Conservation (phyloP, 2,888 invertebrate genomes). For the Spilarctia lutea region DNA sequence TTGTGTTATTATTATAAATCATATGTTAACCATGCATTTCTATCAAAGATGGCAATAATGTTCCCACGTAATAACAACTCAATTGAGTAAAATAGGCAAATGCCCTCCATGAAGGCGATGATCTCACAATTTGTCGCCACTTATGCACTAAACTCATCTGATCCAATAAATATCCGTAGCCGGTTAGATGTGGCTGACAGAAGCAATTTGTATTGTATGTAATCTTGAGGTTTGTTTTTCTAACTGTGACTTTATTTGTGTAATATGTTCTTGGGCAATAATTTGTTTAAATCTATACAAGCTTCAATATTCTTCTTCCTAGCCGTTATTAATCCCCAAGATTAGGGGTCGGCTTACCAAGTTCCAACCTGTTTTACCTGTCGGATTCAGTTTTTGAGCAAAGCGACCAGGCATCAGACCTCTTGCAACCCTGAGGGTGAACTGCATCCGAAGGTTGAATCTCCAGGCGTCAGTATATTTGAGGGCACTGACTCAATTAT, state of each 20-base stretch:
- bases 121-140: constrained; percentile 46
- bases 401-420: too few relatives aligned
- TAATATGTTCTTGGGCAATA: neutral
- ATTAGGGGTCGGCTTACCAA: too few relatives aligned
- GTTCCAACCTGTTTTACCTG: too few relatives aligned
- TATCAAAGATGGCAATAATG: constrained; percentile 7
- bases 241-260: neutral
- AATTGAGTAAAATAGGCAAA: constrained; percentile 29
- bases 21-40: neutral
- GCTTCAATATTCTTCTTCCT: too few relatives aligned
- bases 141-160: constrained; percentile 40
- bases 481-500: too few relatives aligned
- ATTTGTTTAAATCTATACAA: neutral
- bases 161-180: constrained; percentile 34
- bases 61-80: constrained; percentile 39
- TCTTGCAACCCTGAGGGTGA: too few relatives aligned
- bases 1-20: neutral
- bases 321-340: too few relatives aligned
- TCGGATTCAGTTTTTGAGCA: too few relatives aligned
- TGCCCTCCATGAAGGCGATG: constrained; percentile 23
- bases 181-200: constrained; percentile 19
- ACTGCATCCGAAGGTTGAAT: too few relatives aligned
- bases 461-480: too few relatives aligned
- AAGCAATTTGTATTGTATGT: constrained; percentile 16
- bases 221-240: constrained; percentile 7